Base-by-base conservation (phyloP, 2,888 invertebrate genomes). In the Eilema caniola region DNA sequence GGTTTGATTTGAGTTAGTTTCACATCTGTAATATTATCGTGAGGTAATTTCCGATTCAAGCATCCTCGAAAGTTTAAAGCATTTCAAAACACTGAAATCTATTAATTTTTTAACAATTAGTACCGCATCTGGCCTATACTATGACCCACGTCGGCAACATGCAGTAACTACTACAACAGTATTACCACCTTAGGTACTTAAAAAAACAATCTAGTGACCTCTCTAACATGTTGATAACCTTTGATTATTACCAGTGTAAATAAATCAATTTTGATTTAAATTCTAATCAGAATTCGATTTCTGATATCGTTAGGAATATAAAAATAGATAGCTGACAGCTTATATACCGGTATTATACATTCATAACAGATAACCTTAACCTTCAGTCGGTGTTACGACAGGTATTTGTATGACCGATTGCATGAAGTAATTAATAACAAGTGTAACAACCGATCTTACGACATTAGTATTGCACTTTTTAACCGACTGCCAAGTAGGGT, bases 141-240 rank as follows among this genome's bases (percentile, higher is more conserved):
- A n/a, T 53, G 16, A 53, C 53, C 33, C 33, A 23, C 2, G 33
- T n/a, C 33, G 7, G 12, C 1, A 14, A 33, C 33, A 62, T 31
- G 31, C 8, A 23, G n/a, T 23, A 23, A 61, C n/a, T 62, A n/a
- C 8, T 33, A 33, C n/a, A 31, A 31, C 11, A n/a, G 31, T 31
- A n/a, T 12, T 62, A 8, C 53, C 8, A 53, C n/a, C n/a, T 10
- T 28, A n/a, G n/a, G n/a, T n/a, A 28, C 28, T 28, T 2, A 53
- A 53, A 53, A 41, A 41, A 41, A 7, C 33, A 28, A 37, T 37
- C 47, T 47, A 20, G 47, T 47, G n/a, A 1, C 53, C 53, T 53
- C 53, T 53, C n/a, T 53, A 53, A 53, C n/a, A 53, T 53, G 53
- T 53, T 53, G 53, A n/a, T 53, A 5, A 53, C 53, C 53, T 53